A percentile compares a stretch with the other conserved stretches of the same genome.
These are phyloP conservation scores for Portunus trituberculatus DNA, from an alignment of 1,140 invertebrate species.

Conservation along the genomic window DNA sequence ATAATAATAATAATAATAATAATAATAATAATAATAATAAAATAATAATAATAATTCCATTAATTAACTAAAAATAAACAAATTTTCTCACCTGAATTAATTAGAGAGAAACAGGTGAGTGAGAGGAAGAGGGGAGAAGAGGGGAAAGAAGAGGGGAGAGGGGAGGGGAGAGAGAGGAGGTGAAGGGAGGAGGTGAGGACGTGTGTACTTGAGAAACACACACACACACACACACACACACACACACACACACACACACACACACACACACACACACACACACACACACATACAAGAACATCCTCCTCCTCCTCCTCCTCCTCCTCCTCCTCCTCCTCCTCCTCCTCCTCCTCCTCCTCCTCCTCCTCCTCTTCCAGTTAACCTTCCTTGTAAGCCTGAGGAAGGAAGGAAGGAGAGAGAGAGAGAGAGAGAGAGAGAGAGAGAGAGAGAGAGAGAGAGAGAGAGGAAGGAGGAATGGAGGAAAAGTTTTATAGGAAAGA, in stretches of 20 bases:
- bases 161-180: not conserved
- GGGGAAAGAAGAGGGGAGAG: not conserved
- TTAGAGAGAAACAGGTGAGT: too few species aligned
- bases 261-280: not conserved
- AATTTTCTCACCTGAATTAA: not conserved
- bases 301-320: not conserved
- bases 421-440: slow-evolving; percentile 29
- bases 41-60: not conserved
- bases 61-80: not conserved
- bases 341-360: not conserved
- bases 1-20: slow-evolving; percentile 26
- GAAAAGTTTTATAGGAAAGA: not conserved
- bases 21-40: not conserved
- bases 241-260: slow-evolving; percentile 16
- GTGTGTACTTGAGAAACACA: too few species aligned
- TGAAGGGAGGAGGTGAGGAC: not conserved
- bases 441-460: too few species aligned
- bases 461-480: not conserved
- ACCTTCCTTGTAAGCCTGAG: not conserved
- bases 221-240: slow-evolving; percentile 16
- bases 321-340: not conserved
- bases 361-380: not conserved
- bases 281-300: not conserved
- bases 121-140: not conserved
- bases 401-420: not conserved